A percentile compares a stretch with the other conserved stretches of the same genome.
These are phyloP conservation scores for Orthonychiurus folsomi DNA, from an alignment of 2,888 invertebrate species.

Conservation along the genomic window DNA sequence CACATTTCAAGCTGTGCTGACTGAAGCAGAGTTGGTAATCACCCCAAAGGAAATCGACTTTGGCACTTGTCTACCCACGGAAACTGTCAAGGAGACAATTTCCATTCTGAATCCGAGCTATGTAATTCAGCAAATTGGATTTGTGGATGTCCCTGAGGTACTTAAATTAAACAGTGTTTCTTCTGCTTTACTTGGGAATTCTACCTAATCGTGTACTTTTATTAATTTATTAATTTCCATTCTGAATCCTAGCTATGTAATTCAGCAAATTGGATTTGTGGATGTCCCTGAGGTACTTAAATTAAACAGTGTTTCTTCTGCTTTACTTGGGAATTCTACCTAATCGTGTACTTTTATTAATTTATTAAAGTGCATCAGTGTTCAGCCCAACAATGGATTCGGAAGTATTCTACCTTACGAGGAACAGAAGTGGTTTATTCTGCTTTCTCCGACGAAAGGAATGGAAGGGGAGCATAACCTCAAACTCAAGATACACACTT, in stretches of 20 bases:
- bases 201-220: neutral
- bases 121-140: constrained; percentile 19
- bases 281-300: constrained; percentile 20
- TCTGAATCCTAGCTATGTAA: constrained; percentile 14
- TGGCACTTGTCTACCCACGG: constrained; percentile 18
- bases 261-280: constrained; percentile 22
- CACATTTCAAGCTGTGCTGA: constrained; percentile 22
- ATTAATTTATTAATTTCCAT: constrained; percentile 4
- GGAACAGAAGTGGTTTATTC: constrained; percentile 13
- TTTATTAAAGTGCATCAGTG: constrained; percentile 15
- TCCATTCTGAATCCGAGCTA: constrained; percentile 15
- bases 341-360: neutral
- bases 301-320: neutral
- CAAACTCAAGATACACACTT: constrained; percentile 7
- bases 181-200: neutral
- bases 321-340: neutral
- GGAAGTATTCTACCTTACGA: constrained; percentile 19
- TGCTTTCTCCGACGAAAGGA: constrained; percentile 14
- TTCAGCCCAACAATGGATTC: constrained; percentile 29
- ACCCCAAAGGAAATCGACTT: constrained; percentile 18
- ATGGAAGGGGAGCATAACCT: constrained; percentile 9
- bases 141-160: constrained; percentile 23
- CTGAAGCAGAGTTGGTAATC: constrained; percentile 13
- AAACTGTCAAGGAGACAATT: constrained; percentile 16
- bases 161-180: neutral